Conservation (phyloP, 53 echinoderm and acorn worm species). For the Zoroaster sp. region DNA sequence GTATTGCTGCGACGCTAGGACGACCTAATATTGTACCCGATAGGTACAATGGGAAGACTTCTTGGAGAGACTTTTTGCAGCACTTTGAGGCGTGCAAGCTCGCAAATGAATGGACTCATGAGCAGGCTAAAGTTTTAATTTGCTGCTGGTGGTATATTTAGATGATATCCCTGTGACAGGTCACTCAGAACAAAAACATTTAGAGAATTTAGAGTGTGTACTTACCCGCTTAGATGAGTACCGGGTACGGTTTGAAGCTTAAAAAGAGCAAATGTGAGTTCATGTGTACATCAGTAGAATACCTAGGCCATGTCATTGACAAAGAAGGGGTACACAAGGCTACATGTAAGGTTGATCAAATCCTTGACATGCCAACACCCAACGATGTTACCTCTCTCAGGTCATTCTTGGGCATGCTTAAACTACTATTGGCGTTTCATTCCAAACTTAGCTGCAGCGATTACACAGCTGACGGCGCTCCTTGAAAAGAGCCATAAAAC, state of each 20-base stretch:
- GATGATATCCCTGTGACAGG: no score
- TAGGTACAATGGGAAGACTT: constrained; percentile 66
- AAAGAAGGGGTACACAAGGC: constrained; percentile 44
- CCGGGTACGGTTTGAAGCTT: constrained; percentile 25
- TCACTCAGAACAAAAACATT: no score
- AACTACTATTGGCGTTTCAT: constrained; percentile 48
- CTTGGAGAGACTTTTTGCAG: no score
- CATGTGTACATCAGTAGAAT: constrained; percentile 43
- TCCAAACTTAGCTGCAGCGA: constrained; percentile 46
- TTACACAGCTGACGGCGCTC: constrained; percentile 39
- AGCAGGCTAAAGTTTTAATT: no score
- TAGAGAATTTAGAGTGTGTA: no score
- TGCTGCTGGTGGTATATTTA: no score
- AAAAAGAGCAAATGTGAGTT: constrained; percentile 53
- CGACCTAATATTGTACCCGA: no score
- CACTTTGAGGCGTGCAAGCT: no score
- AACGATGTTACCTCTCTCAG: constrained; percentile 9
- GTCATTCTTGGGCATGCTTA: no score
- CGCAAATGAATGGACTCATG: no score
- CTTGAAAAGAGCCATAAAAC: constrained; percentile 28
- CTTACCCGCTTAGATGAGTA: background rate
- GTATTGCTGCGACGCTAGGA: no score
- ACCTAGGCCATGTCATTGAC: constrained; percentile 57
- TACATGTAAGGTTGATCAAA: constrained; percentile 45
- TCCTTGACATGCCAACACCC: constrained; percentile 27